A percentile compares a stretch with the other conserved stretches of the same genome.
Evolutionary conservation across 2,888 invertebrate species (phyloP).

Genomic region (Timema cristinae): DNA sequence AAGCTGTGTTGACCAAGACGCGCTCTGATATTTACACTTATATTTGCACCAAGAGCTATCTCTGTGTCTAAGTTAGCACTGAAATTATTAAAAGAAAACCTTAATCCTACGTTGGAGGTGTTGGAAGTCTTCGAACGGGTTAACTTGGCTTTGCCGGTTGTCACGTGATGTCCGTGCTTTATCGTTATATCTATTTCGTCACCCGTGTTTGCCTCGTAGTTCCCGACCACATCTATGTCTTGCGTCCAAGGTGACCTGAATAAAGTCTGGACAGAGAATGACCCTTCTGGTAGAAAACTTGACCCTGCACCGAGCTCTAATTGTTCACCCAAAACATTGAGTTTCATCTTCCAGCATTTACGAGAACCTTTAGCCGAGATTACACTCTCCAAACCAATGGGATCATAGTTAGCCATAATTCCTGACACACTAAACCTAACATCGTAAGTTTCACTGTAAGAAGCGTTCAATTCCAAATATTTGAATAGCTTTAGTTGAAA

Average conservation of each 20-base stretch:
- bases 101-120: not conserved
- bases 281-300: no score
- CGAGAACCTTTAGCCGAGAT: not conserved
- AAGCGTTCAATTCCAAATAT: no score
- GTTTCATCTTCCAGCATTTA: no score
- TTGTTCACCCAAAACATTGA: no score
- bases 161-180: constrained; percentile 17
- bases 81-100: not conserved
- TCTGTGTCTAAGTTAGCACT: not conserved
- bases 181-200: constrained; percentile 22
- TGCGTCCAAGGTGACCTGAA: constrained; percentile 32
- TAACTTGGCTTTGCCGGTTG: constrained; percentile 24
- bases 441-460: not conserved
- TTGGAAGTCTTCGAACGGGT: not conserved
- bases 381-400: constrained; percentile 2
- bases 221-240: constrained; percentile 27
- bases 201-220: constrained; percentile 24
- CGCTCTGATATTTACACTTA: not conserved
- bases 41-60: not conserved
- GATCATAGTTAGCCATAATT: not conserved
- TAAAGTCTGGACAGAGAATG: no score
- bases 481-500: no score
- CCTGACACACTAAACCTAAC: not conserved
- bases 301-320: no score
- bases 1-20: not conserved